Base-by-base conservation (phyloP, 2,113 vertebrate species). In the Carassius carassius region DNA sequence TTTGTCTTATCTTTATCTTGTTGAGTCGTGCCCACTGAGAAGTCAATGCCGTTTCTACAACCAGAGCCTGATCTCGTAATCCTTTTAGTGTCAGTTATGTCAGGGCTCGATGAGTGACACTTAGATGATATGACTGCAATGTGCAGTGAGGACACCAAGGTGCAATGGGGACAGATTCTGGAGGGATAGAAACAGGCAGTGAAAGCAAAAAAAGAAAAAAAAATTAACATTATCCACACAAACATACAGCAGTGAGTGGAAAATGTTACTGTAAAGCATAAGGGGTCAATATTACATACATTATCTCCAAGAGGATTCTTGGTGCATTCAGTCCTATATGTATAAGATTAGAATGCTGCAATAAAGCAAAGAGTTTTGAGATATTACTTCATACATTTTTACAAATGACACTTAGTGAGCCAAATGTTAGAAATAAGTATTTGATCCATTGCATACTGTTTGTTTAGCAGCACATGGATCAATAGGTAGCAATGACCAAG, bases 1-100 rank as follows among this genome's bases (percentile, higher is more conserved):
- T 65, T 67, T 19, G 41, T 67, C 41, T 67, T 67, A 81, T 81
- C 78, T 82, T 72, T 56, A 70, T 72, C 80, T 82, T 82, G 80
- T 82, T 70, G 47, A 54, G 65, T 82, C 3, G 17, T 82, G 23
- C 65, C 49, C 47, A 82, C 65, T 21, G 49, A 54, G 16, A 82
- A 82, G 65, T 70, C 47, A 82, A n/a, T 49, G 37, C 17, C 2
- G 1, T 25, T 80, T 10, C 44, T 69, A 19, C 29, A 35, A 65
- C 56, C 62, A 54, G 11, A 67, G 16, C 47, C 37, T 69, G 25
- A 70, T 56, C 80, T 82, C 25, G 5, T 56, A 72, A 82, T 82
- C 80, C 65, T 56, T 25, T 81, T n/a, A 35, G 80, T 23, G 47
- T 82, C 37, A n/a, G 80, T 82, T 70, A 49, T 37, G 14, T 70